Evolutionary conservation across 2,888 invertebrate genomes (phyloP), one percentile per base, ranked within the genome.

Genomic region (Branchellion lobata): DNA sequence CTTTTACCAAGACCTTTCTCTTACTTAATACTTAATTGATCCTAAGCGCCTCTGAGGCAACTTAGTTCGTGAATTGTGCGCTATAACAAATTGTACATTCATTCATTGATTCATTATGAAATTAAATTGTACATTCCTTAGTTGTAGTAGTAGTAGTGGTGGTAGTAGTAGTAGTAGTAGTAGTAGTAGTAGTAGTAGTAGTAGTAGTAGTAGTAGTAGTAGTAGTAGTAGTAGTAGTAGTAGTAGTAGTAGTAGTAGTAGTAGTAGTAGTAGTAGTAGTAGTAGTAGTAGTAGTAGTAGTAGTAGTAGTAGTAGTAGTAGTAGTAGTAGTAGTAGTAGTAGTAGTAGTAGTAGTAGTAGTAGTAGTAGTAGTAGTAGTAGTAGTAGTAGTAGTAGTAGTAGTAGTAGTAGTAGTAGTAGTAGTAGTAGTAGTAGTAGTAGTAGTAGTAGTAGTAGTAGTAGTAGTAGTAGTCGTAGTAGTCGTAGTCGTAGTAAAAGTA

Each of bases 241-340:
- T 65, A 29, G 29, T 65, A 65, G 65, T 65, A 65, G 65, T 65
- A 65, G 65, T 65, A 65, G 24, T 65, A 27, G 65, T 65, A 65
- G 65, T 27, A 65, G n/a, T 65, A 65, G 24, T 29, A 65, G 29
- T 65, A 29, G 65, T 65, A 65, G 29, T 65, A 27, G 65, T 65
- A 65, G 65, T 27, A 65, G 65, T 65, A 27, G 65, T 65, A 65
- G 65, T 8, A n/a, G 71, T 27, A 71, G 71, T 71, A 71, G 71
- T 71, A 71, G 71, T 71, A 71, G 71, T 71, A 71, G 71, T 33
- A 71, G 71, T 71, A 71, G 71, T 71, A 71, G 71, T 33, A 31
- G 71, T 71, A 71, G 71, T 71, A 71, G 71, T 71, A 71, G 71
- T 71, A 71, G 71, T 71, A 71, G 71, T 71, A 71, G 34, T 71